Conservation (phyloP, 2,888 invertebrate species). For the Ormyrus thymus region DNA sequence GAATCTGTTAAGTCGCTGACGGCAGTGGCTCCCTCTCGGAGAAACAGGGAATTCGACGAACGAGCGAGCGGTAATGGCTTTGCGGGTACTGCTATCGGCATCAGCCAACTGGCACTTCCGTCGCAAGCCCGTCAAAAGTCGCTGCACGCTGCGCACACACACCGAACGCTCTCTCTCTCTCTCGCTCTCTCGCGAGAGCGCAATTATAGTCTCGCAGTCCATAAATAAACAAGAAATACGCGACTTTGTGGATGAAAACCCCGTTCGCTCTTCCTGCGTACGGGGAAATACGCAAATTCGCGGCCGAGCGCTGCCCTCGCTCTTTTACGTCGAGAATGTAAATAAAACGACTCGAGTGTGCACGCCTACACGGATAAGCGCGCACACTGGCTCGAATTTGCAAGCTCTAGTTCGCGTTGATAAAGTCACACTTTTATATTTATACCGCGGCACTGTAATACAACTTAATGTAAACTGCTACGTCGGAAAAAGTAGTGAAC, state of each 20-base stretch:
- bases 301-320: background rate
- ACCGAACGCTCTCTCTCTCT: too few species aligned
- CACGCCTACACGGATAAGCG: background rate
- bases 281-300: background rate
- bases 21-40: background rate
- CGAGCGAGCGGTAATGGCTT: slow-evolving; percentile 53
- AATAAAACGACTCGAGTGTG: background rate
- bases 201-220: slow-evolving; percentile 1
- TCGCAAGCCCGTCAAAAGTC: slow-evolving; percentile 14
- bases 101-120: slow-evolving; percentile 18
- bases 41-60: background rate
- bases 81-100: background rate
- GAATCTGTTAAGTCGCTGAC: slow-evolving; percentile 59
- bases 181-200: background rate
- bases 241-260: slow-evolving; percentile 18
- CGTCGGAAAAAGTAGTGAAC: too few species aligned
- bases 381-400: too few species aligned
- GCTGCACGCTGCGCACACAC: background rate
- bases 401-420: too few species aligned
- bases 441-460: too few species aligned
- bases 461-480: too few species aligned
- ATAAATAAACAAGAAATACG: slow-evolving; percentile 45
- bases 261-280: slow-evolving; percentile 8
- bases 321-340: background rate
- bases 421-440: too few species aligned